Conservation (phyloP, 1,140 invertebrate genomes). For the Bradynema listronoti region DNA sequence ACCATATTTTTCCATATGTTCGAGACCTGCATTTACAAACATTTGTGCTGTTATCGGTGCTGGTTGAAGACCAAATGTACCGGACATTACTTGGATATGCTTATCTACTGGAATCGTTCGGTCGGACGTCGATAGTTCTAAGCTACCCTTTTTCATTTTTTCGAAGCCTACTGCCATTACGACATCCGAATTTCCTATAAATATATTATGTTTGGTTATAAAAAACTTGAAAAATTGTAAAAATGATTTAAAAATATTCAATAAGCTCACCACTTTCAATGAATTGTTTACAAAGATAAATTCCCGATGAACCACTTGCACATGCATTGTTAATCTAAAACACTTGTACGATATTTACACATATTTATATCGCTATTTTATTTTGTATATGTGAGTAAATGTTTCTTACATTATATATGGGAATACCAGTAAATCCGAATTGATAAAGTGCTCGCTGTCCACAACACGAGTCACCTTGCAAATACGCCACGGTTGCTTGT, state of each 20-base stretch:
- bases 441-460: constrained; percentile 90
- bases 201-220: background rate
- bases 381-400: background rate
- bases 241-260: background rate
- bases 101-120: constrained; percentile 86
- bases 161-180: constrained; percentile 90
- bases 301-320: constrained; percentile 84
- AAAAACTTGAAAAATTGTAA: background rate
- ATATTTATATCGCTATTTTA: too few species aligned
- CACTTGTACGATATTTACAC: too few species aligned
- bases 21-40: constrained; percentile 82
- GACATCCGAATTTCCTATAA: constrained; percentile 69
- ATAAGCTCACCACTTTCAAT: constrained; percentile 64
- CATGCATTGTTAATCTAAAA: constrained; percentile 79
- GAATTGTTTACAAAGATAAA: constrained; percentile 81
- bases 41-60: constrained; percentile 68
- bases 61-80: constrained; percentile 68
- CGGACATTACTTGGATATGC: constrained; percentile 77
- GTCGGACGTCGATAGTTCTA: constrained; percentile 66
- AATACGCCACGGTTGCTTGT: constrained; percentile 64
- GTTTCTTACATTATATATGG: constrained; percentile 76
- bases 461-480: constrained; percentile 90
- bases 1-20: constrained; percentile 92
- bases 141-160: constrained; percentile 89
- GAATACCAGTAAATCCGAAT: constrained; percentile 89